A percentile compares a stretch with the other conserved stretches of the same genome.
phyloP scores from a whole-genome alignment of 2,888 invertebrate genomes.

The Odontothrips loti region DNA sequence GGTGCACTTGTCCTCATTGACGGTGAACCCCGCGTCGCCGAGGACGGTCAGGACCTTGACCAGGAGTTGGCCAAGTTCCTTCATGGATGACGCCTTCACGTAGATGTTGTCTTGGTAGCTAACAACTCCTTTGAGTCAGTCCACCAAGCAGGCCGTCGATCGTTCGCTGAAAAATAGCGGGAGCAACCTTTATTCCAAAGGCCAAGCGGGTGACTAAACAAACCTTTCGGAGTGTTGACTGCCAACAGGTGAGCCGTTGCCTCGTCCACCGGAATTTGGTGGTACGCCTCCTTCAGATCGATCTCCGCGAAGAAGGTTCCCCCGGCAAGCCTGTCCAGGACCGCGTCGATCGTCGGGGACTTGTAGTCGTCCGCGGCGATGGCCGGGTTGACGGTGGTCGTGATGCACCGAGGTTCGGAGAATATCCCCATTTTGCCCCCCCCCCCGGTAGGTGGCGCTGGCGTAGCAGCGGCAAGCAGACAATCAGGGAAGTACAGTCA shows the following conservation, averaged over 20 bases:
- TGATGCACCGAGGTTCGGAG: too few relatives aligned
- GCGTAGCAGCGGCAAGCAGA: too few relatives aligned
- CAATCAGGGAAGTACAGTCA: too few relatives aligned
- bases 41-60: neutral
- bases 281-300: neutral
- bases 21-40: neutral
- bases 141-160: neutral
- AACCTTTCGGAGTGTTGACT: neutral
- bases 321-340: neutral
- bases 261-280: neutral
- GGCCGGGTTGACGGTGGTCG: neutral
- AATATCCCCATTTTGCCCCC: too few relatives aligned
- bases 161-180: neutral
- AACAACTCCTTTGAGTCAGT: neutral
- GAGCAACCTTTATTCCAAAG: neutral
- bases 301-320: neutral
- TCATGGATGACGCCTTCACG: neutral
- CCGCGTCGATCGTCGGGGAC: neutral
- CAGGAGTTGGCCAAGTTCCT: neutral
- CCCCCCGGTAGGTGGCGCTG: too few relatives aligned
- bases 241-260: neutral
- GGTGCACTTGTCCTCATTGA: neutral
- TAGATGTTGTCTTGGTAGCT: neutral
- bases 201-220: neutral
- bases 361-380: neutral